phyloP scores from a whole-genome alignment of 2,888 invertebrate genomes.

The Chalcis sispes region DNA sequence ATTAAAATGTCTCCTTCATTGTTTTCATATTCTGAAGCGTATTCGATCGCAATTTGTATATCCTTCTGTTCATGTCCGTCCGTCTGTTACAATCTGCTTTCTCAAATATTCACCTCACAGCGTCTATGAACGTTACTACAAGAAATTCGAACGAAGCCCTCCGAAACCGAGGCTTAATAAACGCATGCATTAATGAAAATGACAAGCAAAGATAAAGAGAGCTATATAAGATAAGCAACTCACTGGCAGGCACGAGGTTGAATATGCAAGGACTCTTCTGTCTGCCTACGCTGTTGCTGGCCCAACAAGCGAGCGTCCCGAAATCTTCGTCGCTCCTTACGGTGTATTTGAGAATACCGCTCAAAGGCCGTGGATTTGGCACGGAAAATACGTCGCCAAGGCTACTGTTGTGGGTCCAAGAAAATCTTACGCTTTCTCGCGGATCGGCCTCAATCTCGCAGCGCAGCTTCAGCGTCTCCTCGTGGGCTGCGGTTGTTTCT shows the following conservation, averaged over 20 bases:
- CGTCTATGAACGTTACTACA: background rate
- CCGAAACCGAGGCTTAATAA: no score
- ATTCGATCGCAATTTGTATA: no score
- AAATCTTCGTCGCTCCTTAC: constrained; percentile 81
- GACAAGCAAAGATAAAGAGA: background rate
- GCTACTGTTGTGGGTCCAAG: constrained; percentile 91
- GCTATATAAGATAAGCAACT: constrained; percentile 71
- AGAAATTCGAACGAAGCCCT: background rate
- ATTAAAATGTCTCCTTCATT: no score
- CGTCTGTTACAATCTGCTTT: background rate
- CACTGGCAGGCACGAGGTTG: constrained; percentile 89
- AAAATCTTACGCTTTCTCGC: constrained; percentile 83
- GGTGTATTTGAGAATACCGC: constrained; percentile 79
- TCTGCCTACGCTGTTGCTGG: constrained; percentile 88
- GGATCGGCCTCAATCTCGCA: constrained; percentile 91
- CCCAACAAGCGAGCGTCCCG: constrained; percentile 92
- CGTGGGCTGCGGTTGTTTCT: constrained; percentile 84
- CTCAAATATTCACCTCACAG: no score
- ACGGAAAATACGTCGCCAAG: constrained; percentile 85
- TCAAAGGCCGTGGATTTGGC: constrained; percentile 79
- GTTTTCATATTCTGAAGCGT: no score
- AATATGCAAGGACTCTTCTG: constrained; percentile 89
- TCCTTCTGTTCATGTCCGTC: no score
- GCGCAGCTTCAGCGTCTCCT: constrained; percentile 84
- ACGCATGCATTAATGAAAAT: no score